Evolutionary conservation across 1,140 invertebrate genomes (phyloP).

Genomic region (Pogonognathellus flavescens): DNA sequence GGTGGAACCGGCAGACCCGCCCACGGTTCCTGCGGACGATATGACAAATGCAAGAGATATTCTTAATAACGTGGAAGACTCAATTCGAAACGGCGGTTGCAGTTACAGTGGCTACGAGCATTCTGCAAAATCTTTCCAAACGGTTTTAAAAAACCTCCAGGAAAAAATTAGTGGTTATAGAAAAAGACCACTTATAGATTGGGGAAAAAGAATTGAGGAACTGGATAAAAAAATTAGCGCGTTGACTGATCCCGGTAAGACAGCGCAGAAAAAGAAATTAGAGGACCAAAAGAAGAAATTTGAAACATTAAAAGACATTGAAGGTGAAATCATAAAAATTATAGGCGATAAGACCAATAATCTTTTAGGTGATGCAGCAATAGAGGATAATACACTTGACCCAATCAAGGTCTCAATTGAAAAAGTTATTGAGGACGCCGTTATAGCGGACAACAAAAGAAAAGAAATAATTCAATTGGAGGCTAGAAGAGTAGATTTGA

Average conservation of each 20-base stretch:
- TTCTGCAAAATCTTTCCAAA: not conserved
- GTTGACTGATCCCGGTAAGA: not conserved
- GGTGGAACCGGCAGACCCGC: too few species aligned
- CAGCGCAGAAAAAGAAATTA: not conserved
- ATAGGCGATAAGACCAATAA: too few species aligned
- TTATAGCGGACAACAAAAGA: too few species aligned
- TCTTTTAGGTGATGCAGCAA: too few species aligned
- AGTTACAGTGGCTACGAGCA: not conserved
- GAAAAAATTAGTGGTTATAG: not conserved
- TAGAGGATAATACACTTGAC: too few species aligned
- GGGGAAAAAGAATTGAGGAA: not conserved
- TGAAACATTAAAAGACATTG: not conserved
- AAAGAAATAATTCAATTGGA: too few species aligned
- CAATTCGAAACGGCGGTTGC: not conserved
- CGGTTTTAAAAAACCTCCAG: not conserved
- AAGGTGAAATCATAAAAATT: too few species aligned
- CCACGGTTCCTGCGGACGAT: not conserved
- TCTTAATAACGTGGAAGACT: not conserved
- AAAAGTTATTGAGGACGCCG: too few species aligned
- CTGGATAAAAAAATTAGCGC: too few species aligned
- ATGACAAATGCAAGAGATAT: not conserved
- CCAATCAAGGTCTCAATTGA: too few species aligned
- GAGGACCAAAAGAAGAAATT: not conserved
- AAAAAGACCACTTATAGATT: not conserved
- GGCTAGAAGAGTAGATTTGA: too few species aligned